Evolutionary conservation across 2,888 invertebrate species (phyloP).

Genomic region (Lissonota sp.): DNA sequence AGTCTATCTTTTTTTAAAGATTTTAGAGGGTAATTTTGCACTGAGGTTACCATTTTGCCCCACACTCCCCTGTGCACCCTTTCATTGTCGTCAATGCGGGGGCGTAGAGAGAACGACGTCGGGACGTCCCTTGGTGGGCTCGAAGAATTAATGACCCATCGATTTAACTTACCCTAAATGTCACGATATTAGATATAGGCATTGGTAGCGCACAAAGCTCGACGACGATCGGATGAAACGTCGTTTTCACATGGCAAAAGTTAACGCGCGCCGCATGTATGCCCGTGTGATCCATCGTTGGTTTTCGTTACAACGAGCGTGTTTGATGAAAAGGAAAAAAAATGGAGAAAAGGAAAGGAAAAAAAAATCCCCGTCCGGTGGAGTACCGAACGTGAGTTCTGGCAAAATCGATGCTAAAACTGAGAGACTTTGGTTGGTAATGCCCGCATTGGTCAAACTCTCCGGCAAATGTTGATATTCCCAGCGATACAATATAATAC

Average conservation of each 20-base stretch:
- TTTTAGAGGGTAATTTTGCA: too few species aligned
- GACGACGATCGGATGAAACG: conserved; percentile 25
- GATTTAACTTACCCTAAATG: conserved; percentile 61
- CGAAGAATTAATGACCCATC: conserved; percentile 63
- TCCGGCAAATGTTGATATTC: conserved; percentile 30
- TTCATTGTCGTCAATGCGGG: neutral
- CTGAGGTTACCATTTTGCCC: too few species aligned
- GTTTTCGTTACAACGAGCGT: conserved; percentile 34
- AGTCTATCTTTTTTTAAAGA: too few species aligned
- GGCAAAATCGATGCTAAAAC: conserved; percentile 36
- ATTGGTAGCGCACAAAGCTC: neutral
- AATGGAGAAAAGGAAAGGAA: neutral
- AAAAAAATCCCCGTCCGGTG: conserved; percentile 18
- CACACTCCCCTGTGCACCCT: neutral
- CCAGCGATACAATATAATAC: neutral
- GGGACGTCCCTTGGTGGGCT: conserved; percentile 12
- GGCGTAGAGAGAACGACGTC: neutral
- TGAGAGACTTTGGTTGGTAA: conserved; percentile 35
- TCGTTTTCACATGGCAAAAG: conserved; percentile 36
- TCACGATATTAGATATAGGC: conserved; percentile 7
- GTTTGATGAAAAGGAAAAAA: conserved; percentile 11
- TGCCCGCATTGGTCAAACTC: conserved; percentile 44
- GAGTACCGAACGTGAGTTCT: conserved; percentile 17
- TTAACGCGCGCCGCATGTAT: conserved; percentile 32
- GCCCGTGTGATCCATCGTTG: conserved; percentile 45